Evolutionary conservation across 1,140 invertebrate species (phyloP), one percentile per base, ranked within the genome.

Genomic region (Tetragonula clypearis): DNA sequence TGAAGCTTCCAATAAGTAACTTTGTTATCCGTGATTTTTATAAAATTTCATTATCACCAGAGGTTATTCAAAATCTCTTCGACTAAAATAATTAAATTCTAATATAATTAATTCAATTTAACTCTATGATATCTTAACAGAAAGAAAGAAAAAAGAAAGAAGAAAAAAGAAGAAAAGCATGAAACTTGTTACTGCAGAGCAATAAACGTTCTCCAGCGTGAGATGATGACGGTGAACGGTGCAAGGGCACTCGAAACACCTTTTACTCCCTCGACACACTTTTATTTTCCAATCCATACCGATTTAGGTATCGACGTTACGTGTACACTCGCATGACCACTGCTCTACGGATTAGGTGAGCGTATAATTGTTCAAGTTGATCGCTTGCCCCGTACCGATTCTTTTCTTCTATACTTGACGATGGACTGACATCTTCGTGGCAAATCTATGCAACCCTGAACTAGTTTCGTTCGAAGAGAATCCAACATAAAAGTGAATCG

Each of bases 301-400:
- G 83, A 90, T 92, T 93, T 92, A 90, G 91, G 90, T 89, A 90
- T 90, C 88, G 82, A 56, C 12, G 55, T 60, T 75, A 87, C 74
- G 62, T 72, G 75, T n/a, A n/a, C 12, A 75, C 68, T 76, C 72
- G 76, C 49, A 0, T 49, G 30, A 68, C 83, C 15, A 53, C 60
- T 12, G 9, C 26, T 35, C 69, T 23, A 56, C 30, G 53, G 65
- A 55, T 69, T 83, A 68, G 58, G 78, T 35, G 86, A 77, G 49
- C 66, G 65, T 23, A 58, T 87, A 85, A 87, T 76, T 41, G 71
- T 53, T 19, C 19, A 30, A 65, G 69, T 30, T 55, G 26, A 77
- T 82, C 62, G 23, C 26, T 71, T 35, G 35, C 56, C 65, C 14
- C 62, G 62, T 21, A 58, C n/a, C 19, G 58, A 55, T 56, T n/a